Evolutionary conservation across 1,140 invertebrate species (phyloP).

Genomic region (Sipha flava): DNA sequence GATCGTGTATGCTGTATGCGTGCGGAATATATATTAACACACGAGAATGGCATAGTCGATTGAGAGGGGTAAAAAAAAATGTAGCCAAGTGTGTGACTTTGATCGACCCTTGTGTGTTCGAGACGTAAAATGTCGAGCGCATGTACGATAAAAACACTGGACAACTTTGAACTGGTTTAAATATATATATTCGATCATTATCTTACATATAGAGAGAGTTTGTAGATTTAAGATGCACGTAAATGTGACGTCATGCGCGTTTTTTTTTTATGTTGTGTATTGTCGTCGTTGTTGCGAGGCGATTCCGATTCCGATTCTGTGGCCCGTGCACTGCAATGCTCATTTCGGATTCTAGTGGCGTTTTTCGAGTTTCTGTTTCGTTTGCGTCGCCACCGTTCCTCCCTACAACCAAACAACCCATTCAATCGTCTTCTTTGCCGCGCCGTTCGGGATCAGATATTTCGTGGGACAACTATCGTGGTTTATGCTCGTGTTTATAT

Average conservation of each 20-base stretch:
- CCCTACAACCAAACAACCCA: neutral
- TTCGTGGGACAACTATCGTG: neutral
- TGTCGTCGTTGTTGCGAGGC: neutral
- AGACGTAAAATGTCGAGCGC: neutral
- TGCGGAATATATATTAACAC: neutral
- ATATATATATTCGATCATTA: neutral
- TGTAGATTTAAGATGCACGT: neutral
- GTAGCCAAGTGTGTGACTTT: neutral
- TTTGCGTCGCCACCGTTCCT: neutral
- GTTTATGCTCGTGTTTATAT: neutral
- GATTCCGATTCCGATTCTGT: constrained; percentile 17
- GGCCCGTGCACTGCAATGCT: neutral
- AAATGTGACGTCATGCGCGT: neutral
- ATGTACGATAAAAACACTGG: neutral
- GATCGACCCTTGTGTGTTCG: neutral
- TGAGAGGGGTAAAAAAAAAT: neutral
- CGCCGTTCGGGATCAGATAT: neutral
- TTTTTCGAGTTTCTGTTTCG: constrained; percentile 30
- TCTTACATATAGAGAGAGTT: neutral
- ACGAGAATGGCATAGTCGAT: too few relatives aligned
- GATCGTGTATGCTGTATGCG: too few relatives aligned
- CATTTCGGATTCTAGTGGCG: constrained; percentile 27
- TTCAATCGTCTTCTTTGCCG: too few relatives aligned
- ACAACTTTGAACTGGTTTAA: constrained; percentile 9
- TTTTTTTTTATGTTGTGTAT: neutral